Percentiles rank a stretch among this genome's conserved stretches.
These are phyloP conservation scores for Oreochromis aureus DNA, from an alignment of 2,113 vertebrate species.

Conservation along the genomic window DNA sequence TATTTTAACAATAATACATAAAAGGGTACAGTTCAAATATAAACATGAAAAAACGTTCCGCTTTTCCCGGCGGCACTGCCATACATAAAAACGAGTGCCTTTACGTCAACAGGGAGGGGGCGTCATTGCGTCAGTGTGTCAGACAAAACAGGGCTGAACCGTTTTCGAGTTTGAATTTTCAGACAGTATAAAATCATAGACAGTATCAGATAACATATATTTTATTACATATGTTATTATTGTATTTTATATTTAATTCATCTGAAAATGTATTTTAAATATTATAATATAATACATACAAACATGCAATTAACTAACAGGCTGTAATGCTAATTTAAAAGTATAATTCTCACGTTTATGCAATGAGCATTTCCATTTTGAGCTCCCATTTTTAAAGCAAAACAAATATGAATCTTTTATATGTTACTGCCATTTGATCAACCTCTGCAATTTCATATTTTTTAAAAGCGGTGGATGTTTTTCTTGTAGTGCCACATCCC, in stretches of 20 bases:
- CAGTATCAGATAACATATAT: background rate
- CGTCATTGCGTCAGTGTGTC: slow-evolving; percentile 23
- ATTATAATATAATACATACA: background rate
- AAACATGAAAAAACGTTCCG: background rate
- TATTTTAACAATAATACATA: background rate
- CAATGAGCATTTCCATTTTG: background rate
- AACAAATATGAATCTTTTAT: background rate
- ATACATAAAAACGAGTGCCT: background rate
- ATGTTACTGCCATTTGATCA: background rate
- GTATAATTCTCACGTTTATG: background rate
- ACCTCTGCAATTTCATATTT: background rate
- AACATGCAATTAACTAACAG: background rate
- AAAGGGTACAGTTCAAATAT: background rate
- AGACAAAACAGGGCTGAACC: slow-evolving; percentile 27
- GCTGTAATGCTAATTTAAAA: background rate
- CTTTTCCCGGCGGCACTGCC: background rate
- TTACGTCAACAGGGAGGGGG: background rate
- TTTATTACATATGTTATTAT: background rate
- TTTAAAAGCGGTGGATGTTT: background rate
- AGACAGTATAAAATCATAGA: background rate
- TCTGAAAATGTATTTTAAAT: background rate
- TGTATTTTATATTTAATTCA: background rate
- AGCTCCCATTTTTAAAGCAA: background rate
- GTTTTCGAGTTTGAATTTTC: slow-evolving; percentile 44
- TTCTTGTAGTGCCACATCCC: background rate